Base-by-base conservation (phyloP, 2,113 vertebrate species). In the Melospiza melodia region DNA sequence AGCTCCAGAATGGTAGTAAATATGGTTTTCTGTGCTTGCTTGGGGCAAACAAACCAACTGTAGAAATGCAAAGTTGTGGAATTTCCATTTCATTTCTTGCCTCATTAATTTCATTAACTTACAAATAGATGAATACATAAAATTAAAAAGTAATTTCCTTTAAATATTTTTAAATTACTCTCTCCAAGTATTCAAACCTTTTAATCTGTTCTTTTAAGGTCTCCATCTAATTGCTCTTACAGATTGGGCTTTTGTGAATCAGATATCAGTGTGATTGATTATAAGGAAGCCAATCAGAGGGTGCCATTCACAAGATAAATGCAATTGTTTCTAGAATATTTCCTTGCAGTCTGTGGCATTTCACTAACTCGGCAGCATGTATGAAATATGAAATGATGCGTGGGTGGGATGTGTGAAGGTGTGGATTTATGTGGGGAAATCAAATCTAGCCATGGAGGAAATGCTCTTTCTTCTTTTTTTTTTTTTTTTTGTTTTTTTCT, bases 71-170 rank as follows among this genome's bases (percentile, higher is more conserved):
- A 96, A 98, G 89, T 95, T 96, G 90, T 94, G 82, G 90, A 86
- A 97, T 98, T 98, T 98, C 94, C 88, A 98, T 98, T 96, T 96
- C 97, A 98, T 98, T 98, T 98, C 96, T 97, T 97, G 95, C 95
- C 97, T 98, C 97, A 98, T 98, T 98, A 98, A 97, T 98, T 98
- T 97, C 95, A 98, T 98, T 98, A 97, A 97, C 95, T 97, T 98
- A 90, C 95, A 97, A 98, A 98, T 83, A 97, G 96, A 98, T 97
- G 94, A 98, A 97, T 97, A 97, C 96, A 97, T 96, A 95, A 96
- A 97, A 98, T 97, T 97, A 97, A 98, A 97, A 97, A 97, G 90
- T 85, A 84, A 97, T 97, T 97, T 97, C 95, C 88, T 97, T 95
- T 97, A 97, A 98, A 97, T 97, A 97, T 87, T 96, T 95, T 95